Conservation (phyloP, 2,888 invertebrate species). For the Drosophila mayaguana region DNA sequence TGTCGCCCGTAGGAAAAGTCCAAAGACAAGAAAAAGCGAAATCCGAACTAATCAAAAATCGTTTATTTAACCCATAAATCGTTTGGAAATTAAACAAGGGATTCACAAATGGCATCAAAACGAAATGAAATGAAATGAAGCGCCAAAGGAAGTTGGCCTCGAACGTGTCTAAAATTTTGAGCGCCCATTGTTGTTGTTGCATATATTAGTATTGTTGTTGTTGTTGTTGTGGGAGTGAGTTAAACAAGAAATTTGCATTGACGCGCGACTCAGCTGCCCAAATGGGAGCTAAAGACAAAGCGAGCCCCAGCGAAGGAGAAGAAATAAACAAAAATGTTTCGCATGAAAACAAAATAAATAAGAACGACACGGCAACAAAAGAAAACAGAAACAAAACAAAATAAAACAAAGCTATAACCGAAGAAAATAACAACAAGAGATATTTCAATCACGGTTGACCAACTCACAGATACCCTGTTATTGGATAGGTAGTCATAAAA, state of each 20-base stretch:
- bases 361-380: conserved; percentile 33
- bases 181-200: conserved; percentile 30
- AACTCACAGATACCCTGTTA: not conserved
- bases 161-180: conserved; percentile 72
- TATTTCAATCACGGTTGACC: not conserved
- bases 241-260: conserved; percentile 61
- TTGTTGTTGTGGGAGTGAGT: conserved; percentile 10
- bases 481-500: too few species aligned
- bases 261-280: conserved; percentile 56
- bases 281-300: conserved; percentile 54
- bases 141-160: conserved; percentile 51
- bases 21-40: conserved; percentile 26
- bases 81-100: conserved; percentile 54
- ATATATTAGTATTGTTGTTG: conserved; percentile 6
- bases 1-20: conserved; percentile 57
- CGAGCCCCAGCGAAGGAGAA: conserved; percentile 29
- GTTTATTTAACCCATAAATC: conserved; percentile 78
- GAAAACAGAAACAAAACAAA: conserved; percentile 34
- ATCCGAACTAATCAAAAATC: conserved; percentile 69
- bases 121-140: conserved; percentile 12
- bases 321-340: conserved; percentile 74
- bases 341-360: conserved; percentile 69
- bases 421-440: not conserved
- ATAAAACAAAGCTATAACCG: conserved; percentile 32
- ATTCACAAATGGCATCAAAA: conserved; percentile 19